Conservation (phyloP, 2,888 invertebrate genomes). For the Acrobasis consociella region DNA sequence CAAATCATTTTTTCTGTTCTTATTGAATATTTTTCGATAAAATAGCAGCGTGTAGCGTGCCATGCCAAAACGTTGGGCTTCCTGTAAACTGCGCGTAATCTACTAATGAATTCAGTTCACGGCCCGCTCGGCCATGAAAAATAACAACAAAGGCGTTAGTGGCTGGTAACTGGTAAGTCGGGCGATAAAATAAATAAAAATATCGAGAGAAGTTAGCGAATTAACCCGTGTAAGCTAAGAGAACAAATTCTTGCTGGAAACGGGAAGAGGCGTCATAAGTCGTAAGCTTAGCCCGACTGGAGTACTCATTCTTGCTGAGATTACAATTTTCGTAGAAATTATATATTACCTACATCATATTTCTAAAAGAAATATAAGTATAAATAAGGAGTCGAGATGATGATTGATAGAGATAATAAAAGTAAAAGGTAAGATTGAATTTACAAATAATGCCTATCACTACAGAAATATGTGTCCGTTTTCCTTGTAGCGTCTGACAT, state of each 20-base stretch:
- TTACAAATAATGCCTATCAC: too few species aligned
- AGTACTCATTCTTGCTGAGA: not conserved
- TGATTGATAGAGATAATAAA: too few species aligned
- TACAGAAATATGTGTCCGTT: too few species aligned
- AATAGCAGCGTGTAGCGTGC: not conserved
- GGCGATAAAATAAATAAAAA: slow-evolving; percentile 29
- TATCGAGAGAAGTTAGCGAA: slow-evolving; percentile 27
- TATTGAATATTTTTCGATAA: not conserved
- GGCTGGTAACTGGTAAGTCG: not conserved
- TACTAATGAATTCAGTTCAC: slow-evolving; percentile 21
- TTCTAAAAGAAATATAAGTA: too few species aligned
- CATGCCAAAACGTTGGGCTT: slow-evolving; percentile 8
- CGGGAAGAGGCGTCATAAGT: slow-evolving; percentile 3
- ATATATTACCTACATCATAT: too few species aligned
- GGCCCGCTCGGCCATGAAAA: slow-evolving; percentile 13
- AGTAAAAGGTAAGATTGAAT: too few species aligned
- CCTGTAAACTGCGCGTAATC: slow-evolving; percentile 15
- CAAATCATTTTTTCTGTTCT: not conserved
- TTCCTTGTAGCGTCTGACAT: too few species aligned
- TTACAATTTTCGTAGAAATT: not conserved
- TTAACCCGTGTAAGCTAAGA: slow-evolving; percentile 22
- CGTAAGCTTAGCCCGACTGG: slow-evolving; percentile 6
- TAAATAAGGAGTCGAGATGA: too few species aligned
- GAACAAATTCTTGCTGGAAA: slow-evolving; percentile 11
- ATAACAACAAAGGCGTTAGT: slow-evolving; percentile 19